These are phyloP conservation scores for Thalassoma bifasciatum DNA, from an alignment of 2,113 vertebrate species.

Conservation along the genomic window DNA sequence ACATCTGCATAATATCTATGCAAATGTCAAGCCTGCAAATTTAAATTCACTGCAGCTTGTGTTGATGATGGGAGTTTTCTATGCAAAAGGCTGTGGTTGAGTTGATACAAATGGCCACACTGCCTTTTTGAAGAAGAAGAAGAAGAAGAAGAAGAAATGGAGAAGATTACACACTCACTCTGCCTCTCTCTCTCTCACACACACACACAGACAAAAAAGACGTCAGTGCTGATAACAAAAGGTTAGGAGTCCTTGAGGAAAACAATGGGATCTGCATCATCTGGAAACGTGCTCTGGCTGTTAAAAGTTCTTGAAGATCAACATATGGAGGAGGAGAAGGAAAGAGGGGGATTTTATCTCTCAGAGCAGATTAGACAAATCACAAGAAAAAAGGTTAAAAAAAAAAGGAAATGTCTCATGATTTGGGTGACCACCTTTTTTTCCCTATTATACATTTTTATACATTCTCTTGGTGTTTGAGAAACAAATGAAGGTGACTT, in stretches of 20 bases:
- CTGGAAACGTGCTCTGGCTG: constrained; percentile 53
- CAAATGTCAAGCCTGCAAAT: neutral
- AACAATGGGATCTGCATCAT: constrained; percentile 67
- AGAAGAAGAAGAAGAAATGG: constrained; percentile 38
- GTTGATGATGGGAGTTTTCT: constrained; percentile 8
- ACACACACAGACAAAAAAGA: constrained; percentile 7
- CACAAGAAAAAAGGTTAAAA: constrained; percentile 45
- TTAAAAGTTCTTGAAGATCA: constrained; percentile 51
- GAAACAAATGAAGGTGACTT: no score
- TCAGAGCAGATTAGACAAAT: constrained; percentile 41
- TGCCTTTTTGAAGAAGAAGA: constrained; percentile 37
- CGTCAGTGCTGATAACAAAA: constrained; percentile 62
- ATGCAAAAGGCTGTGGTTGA: neutral
- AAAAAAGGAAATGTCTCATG: constrained; percentile 50
- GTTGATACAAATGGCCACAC: constrained; percentile 45
- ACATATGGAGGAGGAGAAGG: constrained; percentile 36
- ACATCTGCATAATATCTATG: constrained; percentile 5
- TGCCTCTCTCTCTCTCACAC: no score
- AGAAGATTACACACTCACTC: neutral
- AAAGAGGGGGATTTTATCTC: constrained; percentile 52
- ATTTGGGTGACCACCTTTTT: constrained; percentile 30
- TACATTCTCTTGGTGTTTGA: constrained; percentile 9
- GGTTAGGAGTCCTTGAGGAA: constrained; percentile 68
- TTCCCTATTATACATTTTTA: constrained; percentile 1
- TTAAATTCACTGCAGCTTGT: neutral